Percentiles rank a stretch among this genome's conserved stretches.
These are phyloP conservation scores for Platichthys stellatus DNA, from an alignment of 2,113 vertebrate species.

Conservation along the genomic window DNA sequence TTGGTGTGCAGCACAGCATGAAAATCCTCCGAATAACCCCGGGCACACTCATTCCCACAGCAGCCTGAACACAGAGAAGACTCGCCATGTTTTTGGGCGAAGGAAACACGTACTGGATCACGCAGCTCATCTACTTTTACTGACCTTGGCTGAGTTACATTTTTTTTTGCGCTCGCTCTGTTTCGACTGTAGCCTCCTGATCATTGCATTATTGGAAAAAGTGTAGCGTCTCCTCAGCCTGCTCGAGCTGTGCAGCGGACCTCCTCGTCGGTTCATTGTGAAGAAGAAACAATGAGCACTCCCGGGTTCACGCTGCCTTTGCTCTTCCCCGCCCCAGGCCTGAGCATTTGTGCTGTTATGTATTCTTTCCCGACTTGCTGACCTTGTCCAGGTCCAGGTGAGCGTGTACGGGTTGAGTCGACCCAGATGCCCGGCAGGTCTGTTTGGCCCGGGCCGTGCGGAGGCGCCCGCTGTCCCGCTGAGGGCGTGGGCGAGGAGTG, in stretches of 20 bases:
- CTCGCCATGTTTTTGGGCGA: constrained; percentile 46
- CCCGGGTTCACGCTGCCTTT: constrained; percentile 49
- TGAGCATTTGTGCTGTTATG: constrained; percentile 15
- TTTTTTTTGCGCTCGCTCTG: constrained; percentile 34
- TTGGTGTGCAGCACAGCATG: constrained; percentile 74
- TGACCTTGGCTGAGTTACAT: constrained; percentile 56
- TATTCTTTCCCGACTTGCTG: constrained; percentile 54
- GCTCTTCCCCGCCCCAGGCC: constrained; percentile 47
- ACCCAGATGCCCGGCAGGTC: constrained; percentile 63
- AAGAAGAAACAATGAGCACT: constrained; percentile 53
- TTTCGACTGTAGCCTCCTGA: constrained; percentile 59
- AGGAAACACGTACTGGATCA: constrained; percentile 47
- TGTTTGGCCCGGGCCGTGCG: constrained; percentile 48
- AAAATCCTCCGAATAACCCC: constrained; percentile 67
- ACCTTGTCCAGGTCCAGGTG: constrained; percentile 69
- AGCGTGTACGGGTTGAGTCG: constrained; percentile 41
- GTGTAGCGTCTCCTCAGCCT: constrained; percentile 9
- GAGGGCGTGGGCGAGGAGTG: constrained; percentile 68
- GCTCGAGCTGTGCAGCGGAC: constrained; percentile 9
- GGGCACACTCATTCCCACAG: constrained; percentile 60
- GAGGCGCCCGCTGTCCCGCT: constrained; percentile 63
- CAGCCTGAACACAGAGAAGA: constrained; percentile 44
- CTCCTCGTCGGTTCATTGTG: constrained; percentile 18
- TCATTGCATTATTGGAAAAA: constrained; percentile 42
- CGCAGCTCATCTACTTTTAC: constrained; percentile 49